Percentiles rank a stretch among this genome's conserved stretches.
phyloP scores from a whole-genome alignment of 2,888 invertebrate species.

The Lapara coniferarum region DNA sequence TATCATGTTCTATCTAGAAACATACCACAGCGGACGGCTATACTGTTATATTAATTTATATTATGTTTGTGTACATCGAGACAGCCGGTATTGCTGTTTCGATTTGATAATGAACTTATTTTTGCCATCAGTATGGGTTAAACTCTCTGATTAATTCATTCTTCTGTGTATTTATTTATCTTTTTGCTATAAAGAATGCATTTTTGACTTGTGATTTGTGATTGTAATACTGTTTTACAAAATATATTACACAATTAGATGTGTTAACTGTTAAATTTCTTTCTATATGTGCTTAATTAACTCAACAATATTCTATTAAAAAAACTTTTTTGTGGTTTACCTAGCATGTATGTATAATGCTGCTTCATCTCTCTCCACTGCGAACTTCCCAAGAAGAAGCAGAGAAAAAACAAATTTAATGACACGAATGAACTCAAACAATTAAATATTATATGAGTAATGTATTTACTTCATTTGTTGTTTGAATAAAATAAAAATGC shows the following conservation, averaged over 20 bases:
- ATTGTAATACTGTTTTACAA: too few species aligned
- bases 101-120: constrained; percentile 42
- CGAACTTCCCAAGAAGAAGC: too few species aligned
- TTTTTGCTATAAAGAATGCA: background rate
- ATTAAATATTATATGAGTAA: constrained; percentile 37
- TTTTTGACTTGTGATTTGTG: too few species aligned
- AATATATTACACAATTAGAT: too few species aligned
- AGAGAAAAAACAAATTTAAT: constrained; percentile 21
- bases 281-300: too few species aligned
- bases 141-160: constrained; percentile 9
- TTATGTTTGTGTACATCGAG: constrained; percentile 43
- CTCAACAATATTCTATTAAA: too few species aligned
- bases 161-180: constrained; percentile 2
- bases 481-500: too few species aligned
- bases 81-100: constrained; percentile 41
- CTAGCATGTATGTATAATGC: too few species aligned
- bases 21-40: constrained; percentile 39
- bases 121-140: constrained; percentile 31
- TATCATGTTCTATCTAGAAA: constrained; percentile 49
- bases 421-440: constrained; percentile 29
- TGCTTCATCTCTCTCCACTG: too few species aligned
- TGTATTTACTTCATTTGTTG: background rate
- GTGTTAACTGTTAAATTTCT: too few species aligned
- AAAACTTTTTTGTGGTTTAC: too few species aligned
- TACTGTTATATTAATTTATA: constrained; percentile 42